phyloP scores from a whole-genome alignment of 2,888 invertebrate genomes.

The Polydrusus pterygomalis region DNA sequence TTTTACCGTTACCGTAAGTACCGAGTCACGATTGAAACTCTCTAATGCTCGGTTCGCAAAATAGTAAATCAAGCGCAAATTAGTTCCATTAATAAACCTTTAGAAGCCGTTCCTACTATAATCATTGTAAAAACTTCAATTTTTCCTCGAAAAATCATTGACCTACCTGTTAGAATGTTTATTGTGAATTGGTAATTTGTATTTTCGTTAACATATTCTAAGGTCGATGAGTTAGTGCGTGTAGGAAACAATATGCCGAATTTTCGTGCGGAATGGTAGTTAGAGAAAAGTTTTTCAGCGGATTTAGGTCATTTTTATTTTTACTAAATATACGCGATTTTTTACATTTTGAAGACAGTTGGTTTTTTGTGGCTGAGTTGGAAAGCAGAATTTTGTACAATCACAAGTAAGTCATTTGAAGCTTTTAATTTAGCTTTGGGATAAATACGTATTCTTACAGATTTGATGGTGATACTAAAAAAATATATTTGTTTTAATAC shows the following conservation, averaged over 20 bases:
- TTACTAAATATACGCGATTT: constrained; percentile 24
- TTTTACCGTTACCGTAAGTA: background rate
- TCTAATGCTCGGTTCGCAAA: constrained; percentile 12
- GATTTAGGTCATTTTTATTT: constrained; percentile 32
- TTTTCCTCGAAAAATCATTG: background rate
- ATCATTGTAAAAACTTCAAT: background rate
- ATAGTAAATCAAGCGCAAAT: constrained; percentile 19
- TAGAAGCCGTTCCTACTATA: constrained; percentile 5
- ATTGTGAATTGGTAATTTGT: background rate
- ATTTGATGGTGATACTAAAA: background rate
- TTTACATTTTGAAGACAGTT: constrained; percentile 26
- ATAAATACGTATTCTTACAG: no score
- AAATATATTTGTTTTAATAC: background rate
- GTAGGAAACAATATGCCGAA: constrained; percentile 18
- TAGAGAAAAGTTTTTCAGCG: constrained; percentile 26
- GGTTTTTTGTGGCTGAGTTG: constrained; percentile 10
- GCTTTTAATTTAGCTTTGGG: background rate
- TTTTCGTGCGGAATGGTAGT: constrained; percentile 32
- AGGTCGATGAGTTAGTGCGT: constrained; percentile 11
- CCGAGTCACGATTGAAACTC: background rate
- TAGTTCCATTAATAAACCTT: constrained; percentile 15
- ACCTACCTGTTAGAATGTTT: background rate
- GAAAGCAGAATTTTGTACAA: background rate
- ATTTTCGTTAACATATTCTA: background rate
- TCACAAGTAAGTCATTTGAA: constrained; percentile 9